Evolutionary conservation across 2,888 invertebrate species (phyloP), one percentile per base, ranked within the genome.

Genomic region (Hypena proboscidalis): DNA sequence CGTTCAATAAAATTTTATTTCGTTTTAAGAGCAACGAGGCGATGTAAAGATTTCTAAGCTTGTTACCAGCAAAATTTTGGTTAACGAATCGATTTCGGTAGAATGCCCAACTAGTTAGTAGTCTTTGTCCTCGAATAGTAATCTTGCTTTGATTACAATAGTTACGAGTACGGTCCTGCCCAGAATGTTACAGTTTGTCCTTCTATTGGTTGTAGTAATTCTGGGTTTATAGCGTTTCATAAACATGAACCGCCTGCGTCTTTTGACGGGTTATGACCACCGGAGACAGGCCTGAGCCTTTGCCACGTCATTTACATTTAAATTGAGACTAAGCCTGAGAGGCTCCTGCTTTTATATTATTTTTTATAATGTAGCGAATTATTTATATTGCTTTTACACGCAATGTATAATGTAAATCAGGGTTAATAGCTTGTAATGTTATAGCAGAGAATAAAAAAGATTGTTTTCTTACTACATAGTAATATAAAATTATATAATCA

Each of bases 1-100:
- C 72, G 69, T 76, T 70, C 79, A 77, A 85, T 84, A 82, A 83
- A 80, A 80, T 75, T 66, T 83, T 80, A 83, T 85, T 78, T 70
- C 63, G 73, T 66, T 77, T 80, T 70, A 73, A 77, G 73, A 77
- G 58, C 70, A 74, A 77, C 67, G 59, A 69, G 65, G 47, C 58
- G 59, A 59, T 64, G 41, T 49, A 58, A 48, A 51, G 47, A 36
- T 64, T 51, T 64, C 44, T 43, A 36, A 47, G 48, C 46, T 48
- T 50, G 47, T 61, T 56, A 40, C 35, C 15, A 31, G 37, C 34
- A 55, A 47, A 30, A 31, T 10, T 13, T 36, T 32, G 27, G 29
- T 52, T 37, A 47, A 43, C 33, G 33, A 34, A 39, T 33, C 32
- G 32, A 31, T 38, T 43, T 23, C 26, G 3, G 21, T 30, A 42